A percentile compares a stretch with the other conserved stretches of the same genome.
Conservation (phyloP, 1,140 invertebrate genomes). For the Lineus longissimus region DNA sequence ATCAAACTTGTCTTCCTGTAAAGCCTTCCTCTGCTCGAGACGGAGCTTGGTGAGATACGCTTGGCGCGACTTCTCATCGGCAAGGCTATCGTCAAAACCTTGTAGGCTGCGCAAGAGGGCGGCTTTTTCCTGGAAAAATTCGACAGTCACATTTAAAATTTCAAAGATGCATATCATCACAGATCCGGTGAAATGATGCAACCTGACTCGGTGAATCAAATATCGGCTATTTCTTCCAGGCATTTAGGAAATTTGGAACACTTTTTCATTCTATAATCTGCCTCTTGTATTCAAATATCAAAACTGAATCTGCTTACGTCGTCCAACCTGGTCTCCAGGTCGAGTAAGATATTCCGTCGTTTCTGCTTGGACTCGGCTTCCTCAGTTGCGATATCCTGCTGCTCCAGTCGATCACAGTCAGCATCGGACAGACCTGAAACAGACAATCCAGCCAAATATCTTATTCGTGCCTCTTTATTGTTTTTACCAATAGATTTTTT, state of each 20-base stretch:
- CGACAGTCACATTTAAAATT: neutral
- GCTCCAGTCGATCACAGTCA: conserved; percentile 35
- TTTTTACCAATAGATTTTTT: neutral
- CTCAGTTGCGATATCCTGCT: conserved; percentile 34
- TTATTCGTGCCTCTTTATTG: neutral
- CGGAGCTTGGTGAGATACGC: conserved; percentile 28
- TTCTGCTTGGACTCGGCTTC: conserved; percentile 37
- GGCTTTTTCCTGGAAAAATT: conserved; percentile 32
- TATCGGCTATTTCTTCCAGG: too few relatives aligned
- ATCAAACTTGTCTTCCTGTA: conserved; percentile 40
- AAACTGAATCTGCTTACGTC: conserved; percentile 18
- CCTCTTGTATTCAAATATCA: neutral
- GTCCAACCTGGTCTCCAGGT: conserved; percentile 36
- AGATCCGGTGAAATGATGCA: neutral
- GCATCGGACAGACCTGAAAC: conserved; percentile 33
- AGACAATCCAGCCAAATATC: neutral
- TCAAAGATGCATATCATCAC: neutral
- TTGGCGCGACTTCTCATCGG: conserved; percentile 29
- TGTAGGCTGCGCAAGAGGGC: conserved; percentile 29
- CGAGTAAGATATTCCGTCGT: conserved; percentile 33
- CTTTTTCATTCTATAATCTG: too few relatives aligned
- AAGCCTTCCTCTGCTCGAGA: conserved; percentile 31
- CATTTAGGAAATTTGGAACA: too few relatives aligned
- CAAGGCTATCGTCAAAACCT: conserved; percentile 24
- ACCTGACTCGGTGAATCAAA: neutral